Evolutionary conservation across 2,113 vertebrate species (phyloP).

Genomic region (Dipodomys spectabilis): DNA sequence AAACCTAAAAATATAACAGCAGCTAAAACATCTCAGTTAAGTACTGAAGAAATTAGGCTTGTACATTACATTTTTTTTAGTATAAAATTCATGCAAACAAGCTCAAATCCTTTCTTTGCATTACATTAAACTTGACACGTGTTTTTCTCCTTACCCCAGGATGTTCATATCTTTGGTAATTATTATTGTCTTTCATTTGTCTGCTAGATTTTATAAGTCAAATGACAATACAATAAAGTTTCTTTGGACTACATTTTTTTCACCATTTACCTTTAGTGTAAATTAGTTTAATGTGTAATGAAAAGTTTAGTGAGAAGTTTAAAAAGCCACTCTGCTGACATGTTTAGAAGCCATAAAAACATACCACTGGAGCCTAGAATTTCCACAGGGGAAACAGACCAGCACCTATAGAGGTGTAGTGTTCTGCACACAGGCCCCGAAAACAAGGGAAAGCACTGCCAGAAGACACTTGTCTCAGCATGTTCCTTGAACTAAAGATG

Average conservation of each 20-base stretch:
- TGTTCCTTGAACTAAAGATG: slow-evolving; percentile 86
- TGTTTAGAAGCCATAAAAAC: slow-evolving; percentile 83
- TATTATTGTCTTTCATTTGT: slow-evolving; percentile 60
- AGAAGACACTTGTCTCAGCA: slow-evolving; percentile 86
- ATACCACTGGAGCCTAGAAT: slow-evolving; percentile 87
- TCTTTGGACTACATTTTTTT: background rate
- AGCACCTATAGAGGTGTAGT: slow-evolving; percentile 85
- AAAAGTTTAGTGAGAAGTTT: slow-evolving; percentile 86
- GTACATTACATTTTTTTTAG: slow-evolving; percentile 70
- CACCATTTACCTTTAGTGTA: slow-evolving; percentile 2
- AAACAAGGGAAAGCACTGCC: slow-evolving; percentile 86
- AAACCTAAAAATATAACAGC: slow-evolving; percentile 30
- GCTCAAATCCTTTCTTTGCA: slow-evolving; percentile 85
- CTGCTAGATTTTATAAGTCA: slow-evolving; percentile 55
- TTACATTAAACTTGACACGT: slow-evolving; percentile 61
- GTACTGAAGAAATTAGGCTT: slow-evolving; percentile 70
- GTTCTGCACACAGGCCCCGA: slow-evolving; percentile 88
- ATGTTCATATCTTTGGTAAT: slow-evolving; percentile 13
- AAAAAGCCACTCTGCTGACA: slow-evolving; percentile 83
- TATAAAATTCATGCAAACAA: slow-evolving; percentile 83
- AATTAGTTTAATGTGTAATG: slow-evolving; percentile 76
- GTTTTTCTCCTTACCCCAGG: slow-evolving; percentile 29
- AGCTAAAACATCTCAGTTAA: slow-evolving; percentile 76
- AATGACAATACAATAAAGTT: slow-evolving; percentile 47
- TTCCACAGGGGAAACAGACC: slow-evolving; percentile 86